Base-by-base conservation (phyloP, 2,888 invertebrate species). In the Cylloceria caligata region DNA sequence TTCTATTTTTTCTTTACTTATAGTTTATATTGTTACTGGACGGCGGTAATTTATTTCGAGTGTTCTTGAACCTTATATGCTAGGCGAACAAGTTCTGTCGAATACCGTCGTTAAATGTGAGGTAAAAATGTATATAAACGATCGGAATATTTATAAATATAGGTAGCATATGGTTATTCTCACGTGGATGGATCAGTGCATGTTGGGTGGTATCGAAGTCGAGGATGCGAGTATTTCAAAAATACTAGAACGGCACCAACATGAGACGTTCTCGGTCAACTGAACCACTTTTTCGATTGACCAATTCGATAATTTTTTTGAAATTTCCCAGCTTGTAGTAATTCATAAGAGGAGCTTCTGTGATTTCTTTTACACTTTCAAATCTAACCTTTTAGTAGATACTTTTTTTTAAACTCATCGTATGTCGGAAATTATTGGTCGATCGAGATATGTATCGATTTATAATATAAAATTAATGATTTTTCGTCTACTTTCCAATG, bases 191-290 rank as follows among this genome's bases (percentile, higher is more conserved):
- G 7, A 60, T 34, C n/a, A 19, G 36, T 19, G 60, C 7, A 34
- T 16, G n/a, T 60, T 19, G 34, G 34, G 16, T 55, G 36, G 75
- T 65, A 55, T 71, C 69, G 67, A 71, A 80, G 71, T 71, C 75
- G 57, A 80, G 69, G 65, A 71, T 65, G 57, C 21, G 34, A 24
- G 45, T 39, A 60, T 65, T 80, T 65, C 16, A 42, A 69, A 65
- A 45, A 42, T 55, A 55, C 47, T 80, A 27, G 19, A 64, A 42
- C 36, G 52, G n/a, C 49, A 45, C 9, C 13, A n/a, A n/a, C n/a
- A n/a, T n/a, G n/a, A n/a, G n/a, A n/a, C n/a, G n/a, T n/a, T n/a
- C n/a, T n/a, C n/a, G n/a, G n/a, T n/a, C n/a, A n/a, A n/a, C n/a
- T n/a, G n/a, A n/a, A n/a, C n/a, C n/a, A n/a, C n/a, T n/a, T n/a